Evolutionary conservation across 2,888 invertebrate genomes (phyloP).

Genomic region (Noctua janthina): DNA sequence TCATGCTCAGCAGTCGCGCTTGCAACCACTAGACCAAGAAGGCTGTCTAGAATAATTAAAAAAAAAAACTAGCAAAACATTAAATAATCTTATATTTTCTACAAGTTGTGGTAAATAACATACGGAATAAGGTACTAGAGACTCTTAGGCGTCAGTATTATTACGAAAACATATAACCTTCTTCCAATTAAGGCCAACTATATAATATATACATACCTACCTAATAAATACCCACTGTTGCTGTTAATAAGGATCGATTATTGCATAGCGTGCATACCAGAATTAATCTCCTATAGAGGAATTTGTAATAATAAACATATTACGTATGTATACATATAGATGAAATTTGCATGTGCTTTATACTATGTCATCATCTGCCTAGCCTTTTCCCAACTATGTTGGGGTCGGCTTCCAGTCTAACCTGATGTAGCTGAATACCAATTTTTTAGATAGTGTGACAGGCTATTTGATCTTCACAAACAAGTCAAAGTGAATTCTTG

Average conservation of each 20-base stretch:
- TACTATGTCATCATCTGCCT: not conserved
- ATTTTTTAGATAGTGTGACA: not conserved
- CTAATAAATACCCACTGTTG: not conserved
- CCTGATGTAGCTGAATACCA: not conserved
- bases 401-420: not conserved
- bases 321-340: too few species aligned
- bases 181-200: not conserved
- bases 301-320: too few species aligned
- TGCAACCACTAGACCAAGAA: not conserved
- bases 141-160: conserved; percentile 7
- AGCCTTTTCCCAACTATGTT: not conserved
- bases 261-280: not conserved
- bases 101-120: not conserved
- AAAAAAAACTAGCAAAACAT: too few species aligned
- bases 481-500: too few species aligned
- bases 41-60: too few species aligned
- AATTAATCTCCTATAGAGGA: not conserved
- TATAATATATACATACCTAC: not conserved
- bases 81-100: not conserved
- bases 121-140: not conserved
- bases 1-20: not conserved
- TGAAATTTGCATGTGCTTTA: not conserved
- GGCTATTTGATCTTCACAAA: not conserved
- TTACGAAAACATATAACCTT: not conserved
- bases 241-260: not conserved